phyloP scores from a whole-genome alignment of 2,113 vertebrate genomes.

The Poecilia latipinna region DNA sequence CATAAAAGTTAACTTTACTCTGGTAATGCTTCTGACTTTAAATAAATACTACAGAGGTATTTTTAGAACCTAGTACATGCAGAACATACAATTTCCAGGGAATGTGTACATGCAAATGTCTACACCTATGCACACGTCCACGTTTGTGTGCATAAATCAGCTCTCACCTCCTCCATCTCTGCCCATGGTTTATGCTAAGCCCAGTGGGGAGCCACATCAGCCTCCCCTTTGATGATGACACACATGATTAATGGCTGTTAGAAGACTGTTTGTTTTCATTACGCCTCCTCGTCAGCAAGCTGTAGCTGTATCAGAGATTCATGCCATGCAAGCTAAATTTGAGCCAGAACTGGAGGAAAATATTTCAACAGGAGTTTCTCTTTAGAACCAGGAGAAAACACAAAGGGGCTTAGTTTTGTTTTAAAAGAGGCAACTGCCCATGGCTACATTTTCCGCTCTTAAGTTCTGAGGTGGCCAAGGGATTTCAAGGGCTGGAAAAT shows the following conservation, averaged over 20 bases:
- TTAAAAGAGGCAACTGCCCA: constrained; percentile 42
- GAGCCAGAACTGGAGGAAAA: constrained; percentile 70
- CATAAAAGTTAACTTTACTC: not conserved
- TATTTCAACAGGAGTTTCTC: constrained; percentile 40
- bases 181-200: constrained; percentile 70
- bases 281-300: constrained; percentile 62
- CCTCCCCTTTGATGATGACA: constrained; percentile 73
- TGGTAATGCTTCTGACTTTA: not conserved
- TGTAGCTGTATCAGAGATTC: constrained; percentile 56
- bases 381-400: constrained; percentile 72
- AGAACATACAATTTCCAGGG: not conserved
- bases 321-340: constrained; percentile 68
- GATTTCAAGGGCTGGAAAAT: constrained; percentile 56
- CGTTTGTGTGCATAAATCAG: constrained; percentile 59
- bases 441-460: constrained; percentile 58
- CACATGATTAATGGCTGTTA: constrained; percentile 67
- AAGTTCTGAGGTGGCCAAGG: constrained; percentile 61
- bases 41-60: not conserved
- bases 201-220: constrained; percentile 67
- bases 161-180: constrained; percentile 74
- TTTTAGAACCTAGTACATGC: not conserved
- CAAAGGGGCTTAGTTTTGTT: constrained; percentile 62
- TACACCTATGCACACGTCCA: constrained; percentile 30
- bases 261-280: constrained; percentile 75
- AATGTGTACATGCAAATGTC: not conserved